These are phyloP conservation scores for Drosophila miranda DNA, from an alignment of 1,140 invertebrate genomes.

Conservation along the genomic window DNA sequence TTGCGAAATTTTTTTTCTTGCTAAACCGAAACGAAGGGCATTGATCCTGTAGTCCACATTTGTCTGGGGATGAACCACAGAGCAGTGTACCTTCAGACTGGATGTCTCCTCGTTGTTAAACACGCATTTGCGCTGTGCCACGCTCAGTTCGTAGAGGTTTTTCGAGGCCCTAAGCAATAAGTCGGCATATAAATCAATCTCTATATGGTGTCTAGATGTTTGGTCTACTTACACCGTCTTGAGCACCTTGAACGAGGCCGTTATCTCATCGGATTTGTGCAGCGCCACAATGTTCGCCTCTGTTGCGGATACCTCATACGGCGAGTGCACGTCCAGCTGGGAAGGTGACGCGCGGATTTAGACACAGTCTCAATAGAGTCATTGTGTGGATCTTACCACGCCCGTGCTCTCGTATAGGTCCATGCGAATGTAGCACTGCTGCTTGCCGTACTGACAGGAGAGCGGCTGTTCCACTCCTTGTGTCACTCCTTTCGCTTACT, in stretches of 20 bases:
- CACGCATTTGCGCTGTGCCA: slow-evolving; percentile 79
- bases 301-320: slow-evolving; percentile 74
- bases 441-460: slow-evolving; percentile 75
- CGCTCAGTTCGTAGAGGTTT: slow-evolving; percentile 56
- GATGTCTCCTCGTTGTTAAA: slow-evolving; percentile 76
- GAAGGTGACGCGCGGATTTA: slow-evolving; percentile 5
- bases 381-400: slow-evolving; percentile 46
- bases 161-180: slow-evolving; percentile 55
- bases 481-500: slow-evolving; percentile 8
- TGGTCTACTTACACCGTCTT: slow-evolving; percentile 75
- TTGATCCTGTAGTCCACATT: slow-evolving; percentile 10
- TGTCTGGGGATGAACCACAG: not conserved
- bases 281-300: slow-evolving; percentile 66
- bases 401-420: slow-evolving; percentile 76
- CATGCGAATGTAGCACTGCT: slow-evolving; percentile 78
- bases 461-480: slow-evolving; percentile 57
- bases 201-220: not conserved
- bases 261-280: slow-evolving; percentile 78
- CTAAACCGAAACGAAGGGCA: slow-evolving; percentile 38
- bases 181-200: slow-evolving; percentile 13
- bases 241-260: slow-evolving; percentile 73
- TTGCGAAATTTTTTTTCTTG: slow-evolving; percentile 32
- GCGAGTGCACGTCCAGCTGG: slow-evolving; percentile 77
- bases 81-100: slow-evolving; percentile 53
- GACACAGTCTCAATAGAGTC: not conserved